Conservation (phyloP, 2,113 vertebrate genomes). For the Mustelus asterias region DNA sequence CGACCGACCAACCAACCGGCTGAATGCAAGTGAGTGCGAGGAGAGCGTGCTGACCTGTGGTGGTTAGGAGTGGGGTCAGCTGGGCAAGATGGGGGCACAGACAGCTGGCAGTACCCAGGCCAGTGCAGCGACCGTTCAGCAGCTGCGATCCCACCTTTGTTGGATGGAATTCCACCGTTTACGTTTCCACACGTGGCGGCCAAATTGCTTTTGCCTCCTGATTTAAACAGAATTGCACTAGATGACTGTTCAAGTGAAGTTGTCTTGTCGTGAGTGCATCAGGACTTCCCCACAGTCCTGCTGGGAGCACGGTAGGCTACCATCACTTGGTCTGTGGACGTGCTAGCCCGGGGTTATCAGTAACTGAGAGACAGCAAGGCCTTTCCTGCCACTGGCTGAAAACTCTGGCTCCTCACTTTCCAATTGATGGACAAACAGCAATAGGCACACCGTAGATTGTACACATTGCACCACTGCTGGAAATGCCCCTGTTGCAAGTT, state of each 20-base stretch:
- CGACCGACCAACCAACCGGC: neutral
- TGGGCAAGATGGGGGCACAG: neutral
- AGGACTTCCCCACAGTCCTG: neutral
- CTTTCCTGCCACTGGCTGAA: neutral
- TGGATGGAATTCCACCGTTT: neutral
- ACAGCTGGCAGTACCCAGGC: neutral
- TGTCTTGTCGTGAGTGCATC: neutral
- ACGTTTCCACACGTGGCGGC: neutral
- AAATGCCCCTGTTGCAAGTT: neutral
- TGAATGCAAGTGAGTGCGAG: neutral
- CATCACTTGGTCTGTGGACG: neutral
- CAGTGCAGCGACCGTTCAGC: neutral
- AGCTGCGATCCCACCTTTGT: neutral
- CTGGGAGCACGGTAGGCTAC: neutral
- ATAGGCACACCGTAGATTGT: neutral
- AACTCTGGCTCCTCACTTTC: neutral
- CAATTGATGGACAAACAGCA: neutral
- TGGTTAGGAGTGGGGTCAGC: neutral
- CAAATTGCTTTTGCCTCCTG: neutral
- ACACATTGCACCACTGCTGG: neutral
- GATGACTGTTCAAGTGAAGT: neutral
- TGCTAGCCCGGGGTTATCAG: neutral
- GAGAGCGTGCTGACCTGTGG: neutral
- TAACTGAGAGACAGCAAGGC: neutral
- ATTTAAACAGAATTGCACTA: neutral